A percentile compares a stretch with the other conserved stretches of the same genome.
These are phyloP conservation scores for Antidorcas marsupialis DNA, from an alignment of 2,113 vertebrate genomes.

Conservation along the genomic window DNA sequence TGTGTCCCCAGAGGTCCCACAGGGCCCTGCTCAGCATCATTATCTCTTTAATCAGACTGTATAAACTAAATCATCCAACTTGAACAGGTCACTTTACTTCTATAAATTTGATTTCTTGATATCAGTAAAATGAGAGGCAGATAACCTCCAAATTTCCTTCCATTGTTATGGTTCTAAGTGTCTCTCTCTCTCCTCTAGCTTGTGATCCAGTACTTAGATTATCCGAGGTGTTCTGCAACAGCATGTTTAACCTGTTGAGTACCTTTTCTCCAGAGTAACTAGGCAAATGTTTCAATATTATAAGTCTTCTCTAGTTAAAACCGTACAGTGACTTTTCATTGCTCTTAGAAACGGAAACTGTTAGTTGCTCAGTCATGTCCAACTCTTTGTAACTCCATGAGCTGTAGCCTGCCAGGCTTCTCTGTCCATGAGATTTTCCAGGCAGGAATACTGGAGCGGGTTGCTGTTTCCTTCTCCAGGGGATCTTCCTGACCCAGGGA, in stretches of 20 bases:
- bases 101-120: constrained; percentile 31
- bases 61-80: constrained; percentile 18
- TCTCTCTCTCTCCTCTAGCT: neutral
- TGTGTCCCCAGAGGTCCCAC: neutral
- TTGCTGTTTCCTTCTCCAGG: neutral
- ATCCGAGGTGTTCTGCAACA: neutral
- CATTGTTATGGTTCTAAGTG: constrained; percentile 11
- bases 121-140: neutral
- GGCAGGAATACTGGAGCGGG: neutral
- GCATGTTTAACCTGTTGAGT: constrained; percentile 2
- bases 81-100: neutral
- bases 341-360: neutral
- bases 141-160: neutral
- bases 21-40: neutral
- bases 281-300: constrained; percentile 14
- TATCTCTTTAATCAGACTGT: neutral
- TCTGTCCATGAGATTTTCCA: neutral
- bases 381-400: neutral
- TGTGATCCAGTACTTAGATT: neutral
- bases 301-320: constrained; percentile 20
- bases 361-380: neutral
- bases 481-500: neutral
- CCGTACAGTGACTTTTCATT: neutral
- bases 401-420: neutral
- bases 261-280: neutral